These are phyloP conservation scores for Tenodera sinensis DNA, from an alignment of 2,888 invertebrate genomes.

Conservation along the genomic window DNA sequence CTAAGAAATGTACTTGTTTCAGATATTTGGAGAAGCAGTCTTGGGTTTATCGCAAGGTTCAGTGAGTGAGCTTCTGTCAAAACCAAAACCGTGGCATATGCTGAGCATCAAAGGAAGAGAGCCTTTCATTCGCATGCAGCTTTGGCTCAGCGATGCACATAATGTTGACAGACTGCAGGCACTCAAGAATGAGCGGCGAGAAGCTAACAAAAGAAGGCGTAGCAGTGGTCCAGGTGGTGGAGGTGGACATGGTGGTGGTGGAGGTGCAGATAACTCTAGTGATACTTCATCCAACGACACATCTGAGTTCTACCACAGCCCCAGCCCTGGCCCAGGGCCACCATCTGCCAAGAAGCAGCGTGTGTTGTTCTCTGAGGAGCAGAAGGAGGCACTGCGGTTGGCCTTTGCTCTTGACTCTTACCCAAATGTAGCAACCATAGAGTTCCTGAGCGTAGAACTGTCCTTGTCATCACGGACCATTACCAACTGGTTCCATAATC, in stretches of 20 bases:
- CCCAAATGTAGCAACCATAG: constrained; percentile 93
- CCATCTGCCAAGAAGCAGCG: constrained; percentile 92
- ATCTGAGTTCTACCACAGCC: constrained; percentile 82
- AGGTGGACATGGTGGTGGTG: constrained; percentile 64
- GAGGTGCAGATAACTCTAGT: constrained; percentile 80
- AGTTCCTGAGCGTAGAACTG: constrained; percentile 88
- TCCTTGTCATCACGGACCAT: constrained; percentile 92
- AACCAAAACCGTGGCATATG: constrained; percentile 99
- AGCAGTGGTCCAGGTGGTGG: constrained; percentile 43
- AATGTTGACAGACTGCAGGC: constrained; percentile 91
- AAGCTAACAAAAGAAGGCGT: constrained; percentile 85
- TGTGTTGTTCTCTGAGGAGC: constrained; percentile 96
- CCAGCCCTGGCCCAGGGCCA: constrained; percentile 76
- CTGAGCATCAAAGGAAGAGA: constrained; percentile 96
- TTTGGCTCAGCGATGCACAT: constrained; percentile 94
- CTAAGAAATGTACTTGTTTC: constrained; percentile 36
- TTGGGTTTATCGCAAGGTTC: constrained; percentile 94
- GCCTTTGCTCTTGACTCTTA: constrained; percentile 97
- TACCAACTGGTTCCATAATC: constrained; percentile 99
- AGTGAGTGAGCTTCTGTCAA: constrained; percentile 93
- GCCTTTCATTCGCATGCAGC: constrained; percentile 92
- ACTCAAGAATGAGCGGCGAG: constrained; percentile 83
- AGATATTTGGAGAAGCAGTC: constrained; percentile 96
- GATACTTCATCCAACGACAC: constrained; percentile 87
- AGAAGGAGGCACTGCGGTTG: constrained; percentile 90